phyloP scores from a whole-genome alignment of 2,888 invertebrate species.

The Acanthoscelides obtectus region DNA sequence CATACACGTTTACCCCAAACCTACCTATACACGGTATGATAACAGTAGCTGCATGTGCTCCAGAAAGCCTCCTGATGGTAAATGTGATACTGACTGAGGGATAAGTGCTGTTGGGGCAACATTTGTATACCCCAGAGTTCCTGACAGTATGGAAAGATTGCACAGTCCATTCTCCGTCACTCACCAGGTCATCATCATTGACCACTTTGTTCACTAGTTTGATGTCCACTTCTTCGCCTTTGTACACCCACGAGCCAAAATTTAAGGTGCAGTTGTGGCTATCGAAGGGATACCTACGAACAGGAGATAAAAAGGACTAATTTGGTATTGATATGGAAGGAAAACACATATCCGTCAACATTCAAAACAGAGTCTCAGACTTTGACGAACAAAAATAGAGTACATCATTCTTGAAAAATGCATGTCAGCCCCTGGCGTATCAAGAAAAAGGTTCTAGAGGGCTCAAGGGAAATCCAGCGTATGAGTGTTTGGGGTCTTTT shows the following conservation, averaged over 20 bases:
- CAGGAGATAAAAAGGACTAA: neutral
- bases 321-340: no score
- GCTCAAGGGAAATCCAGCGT: no score
- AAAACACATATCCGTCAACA: no score
- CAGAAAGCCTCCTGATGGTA: slow-evolving; percentile 54
- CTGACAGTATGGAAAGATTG: slow-evolving; percentile 48
- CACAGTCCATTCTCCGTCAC: slow-evolving; percentile 57
- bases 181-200: slow-evolving; percentile 46
- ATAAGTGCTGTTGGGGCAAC: slow-evolving; percentile 57
- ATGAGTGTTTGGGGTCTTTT: no score
- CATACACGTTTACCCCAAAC: no score
- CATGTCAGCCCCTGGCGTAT: no score
- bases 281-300: slow-evolving; percentile 61
- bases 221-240: slow-evolving; percentile 59
- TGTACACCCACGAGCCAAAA: slow-evolving; percentile 63
- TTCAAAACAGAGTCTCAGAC: no score
- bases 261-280: slow-evolving; percentile 59
- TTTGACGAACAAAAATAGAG: no score
- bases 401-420: no score
- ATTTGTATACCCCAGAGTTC: slow-evolving; percentile 49
- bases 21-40: slow-evolving; percentile 53
- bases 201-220: slow-evolving; percentile 31
- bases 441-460: no score
- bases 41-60: slow-evolving; percentile 53
- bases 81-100: slow-evolving; percentile 57